Conservation (phyloP, 2,113 vertebrate genomes). For the Indri indri region DNA sequence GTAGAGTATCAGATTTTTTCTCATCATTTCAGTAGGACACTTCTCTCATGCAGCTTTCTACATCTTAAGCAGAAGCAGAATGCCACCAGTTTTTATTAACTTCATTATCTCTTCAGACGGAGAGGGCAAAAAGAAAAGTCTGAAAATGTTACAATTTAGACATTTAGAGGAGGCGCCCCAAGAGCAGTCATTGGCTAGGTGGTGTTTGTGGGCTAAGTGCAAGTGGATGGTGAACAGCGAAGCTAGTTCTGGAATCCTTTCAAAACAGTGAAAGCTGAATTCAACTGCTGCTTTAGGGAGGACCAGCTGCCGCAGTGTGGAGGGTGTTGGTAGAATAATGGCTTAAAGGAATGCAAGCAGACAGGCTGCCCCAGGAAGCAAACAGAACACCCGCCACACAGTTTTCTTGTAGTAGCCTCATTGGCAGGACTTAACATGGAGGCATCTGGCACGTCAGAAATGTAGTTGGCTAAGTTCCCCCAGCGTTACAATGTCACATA, state of each 20-base stretch:
- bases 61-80: neutral
- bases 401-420: neutral
- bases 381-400: neutral
- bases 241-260: neutral
- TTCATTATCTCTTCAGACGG: neutral
- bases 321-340: neutral
- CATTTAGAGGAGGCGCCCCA: neutral
- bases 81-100: neutral
- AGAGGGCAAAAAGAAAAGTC: neutral
- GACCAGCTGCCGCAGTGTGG: neutral
- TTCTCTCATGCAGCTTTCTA: neutral
- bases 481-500: neutral
- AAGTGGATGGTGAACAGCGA: accelerated
- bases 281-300: neutral
- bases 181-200: too few relatives aligned
- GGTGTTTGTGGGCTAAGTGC: too few relatives aligned
- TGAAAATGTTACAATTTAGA: neutral
- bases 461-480: too few relatives aligned
- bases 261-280: neutral
- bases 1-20: neutral
- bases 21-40: accelerated
- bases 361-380: neutral
- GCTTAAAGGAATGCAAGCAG: neutral
- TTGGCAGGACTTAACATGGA: neutral
- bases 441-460: neutral